A percentile compares a stretch with the other conserved stretches of the same genome.
phyloP scores from a whole-genome alignment of 1,140 invertebrate species.

The Holotrichia oblita region DNA sequence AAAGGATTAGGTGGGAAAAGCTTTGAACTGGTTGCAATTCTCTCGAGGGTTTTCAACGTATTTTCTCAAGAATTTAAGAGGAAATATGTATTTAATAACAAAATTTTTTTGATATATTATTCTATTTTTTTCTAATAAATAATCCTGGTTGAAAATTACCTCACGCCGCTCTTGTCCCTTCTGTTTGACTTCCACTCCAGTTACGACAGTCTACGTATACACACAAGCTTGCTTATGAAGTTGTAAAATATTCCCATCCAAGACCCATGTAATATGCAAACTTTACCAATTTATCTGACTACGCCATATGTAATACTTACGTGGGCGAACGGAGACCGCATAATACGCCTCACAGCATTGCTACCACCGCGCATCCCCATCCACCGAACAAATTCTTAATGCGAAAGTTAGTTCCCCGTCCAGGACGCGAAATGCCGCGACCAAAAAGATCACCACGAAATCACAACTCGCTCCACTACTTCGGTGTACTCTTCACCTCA shows the following conservation, averaged over 20 bases:
- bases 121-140: no score
- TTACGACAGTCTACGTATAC: not conserved
- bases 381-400: not conserved
- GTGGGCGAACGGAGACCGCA: slow-evolving; percentile 20
- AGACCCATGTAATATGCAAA: slow-evolving; percentile 28
- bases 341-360: slow-evolving; percentile 9
- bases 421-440: not conserved
- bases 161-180: no score
- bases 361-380: not conserved
- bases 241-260: slow-evolving; percentile 11
- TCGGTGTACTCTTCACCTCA: slow-evolving; percentile 18
- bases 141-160: no score
- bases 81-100: no score
- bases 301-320: slow-evolving; percentile 35
- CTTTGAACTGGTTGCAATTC: no score
- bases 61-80: no score
- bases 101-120: no score
- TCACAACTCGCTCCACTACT: not conserved
- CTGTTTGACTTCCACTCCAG: not conserved
- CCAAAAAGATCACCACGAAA: slow-evolving; percentile 26
- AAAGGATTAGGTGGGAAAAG: no score
- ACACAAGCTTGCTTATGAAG: not conserved
- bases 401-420: slow-evolving; percentile 14
- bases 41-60: no score
- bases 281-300: slow-evolving; percentile 32